phyloP scores from a whole-genome alignment of 2,888 invertebrate species.

The Noctua janthina region DNA sequence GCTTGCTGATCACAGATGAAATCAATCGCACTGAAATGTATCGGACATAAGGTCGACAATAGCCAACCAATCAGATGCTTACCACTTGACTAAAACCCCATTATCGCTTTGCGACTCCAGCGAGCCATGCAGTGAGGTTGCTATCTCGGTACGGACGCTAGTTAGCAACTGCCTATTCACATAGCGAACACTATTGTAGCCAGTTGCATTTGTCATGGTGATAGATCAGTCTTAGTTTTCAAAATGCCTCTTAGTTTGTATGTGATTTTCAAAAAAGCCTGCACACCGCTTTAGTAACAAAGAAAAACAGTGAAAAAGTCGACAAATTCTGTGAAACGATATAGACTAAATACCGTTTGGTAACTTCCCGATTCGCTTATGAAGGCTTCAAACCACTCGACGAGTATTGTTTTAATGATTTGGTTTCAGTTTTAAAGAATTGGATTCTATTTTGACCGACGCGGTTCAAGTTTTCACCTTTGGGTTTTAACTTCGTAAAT shows the following conservation, averaged over 20 bases:
- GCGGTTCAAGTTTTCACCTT: neutral
- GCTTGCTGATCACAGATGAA: neutral
- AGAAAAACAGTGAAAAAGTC: neutral
- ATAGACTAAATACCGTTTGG: neutral
- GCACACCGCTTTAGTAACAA: neutral
- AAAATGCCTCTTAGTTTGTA: neutral
- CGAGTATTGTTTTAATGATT: neutral
- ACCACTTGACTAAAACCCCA: conserved; percentile 7
- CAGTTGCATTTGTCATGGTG: neutral
- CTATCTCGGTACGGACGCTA: neutral
- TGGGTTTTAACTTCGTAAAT: neutral
- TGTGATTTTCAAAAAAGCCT: neutral
- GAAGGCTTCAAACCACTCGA: neutral
- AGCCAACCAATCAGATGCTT: neutral
- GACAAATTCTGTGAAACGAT: neutral
- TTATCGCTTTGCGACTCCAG: neutral
- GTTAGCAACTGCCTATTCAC: neutral
- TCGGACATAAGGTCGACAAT: neutral
- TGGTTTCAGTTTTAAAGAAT: neutral
- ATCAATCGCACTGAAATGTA: neutral
- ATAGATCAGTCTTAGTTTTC: neutral
- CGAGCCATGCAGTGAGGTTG: neutral
- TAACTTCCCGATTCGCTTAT: neutral
- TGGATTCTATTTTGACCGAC: neutral
- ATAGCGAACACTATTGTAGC: neutral